Evolutionary conservation across 2,888 invertebrate genomes (phyloP), one percentile per base, ranked within the genome.

Genomic region (Eupithecia inturbata): DNA sequence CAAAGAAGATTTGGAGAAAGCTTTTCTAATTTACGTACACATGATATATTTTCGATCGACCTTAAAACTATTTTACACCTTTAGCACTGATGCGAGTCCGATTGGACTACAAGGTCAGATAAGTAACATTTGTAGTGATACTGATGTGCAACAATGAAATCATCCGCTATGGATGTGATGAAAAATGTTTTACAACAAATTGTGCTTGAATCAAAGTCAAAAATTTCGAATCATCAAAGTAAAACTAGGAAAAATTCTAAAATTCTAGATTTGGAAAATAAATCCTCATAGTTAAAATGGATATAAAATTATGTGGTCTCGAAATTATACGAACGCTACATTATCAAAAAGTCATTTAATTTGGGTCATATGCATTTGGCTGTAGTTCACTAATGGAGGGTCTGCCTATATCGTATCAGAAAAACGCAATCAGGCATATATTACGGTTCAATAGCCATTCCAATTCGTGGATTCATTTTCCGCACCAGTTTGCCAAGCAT

Each of bases 351-450:
- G 45, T 41, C 49, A 67, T 49, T 67, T 67, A 67, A 67, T 67
- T 66, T 41, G 66, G 66, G 66, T 39, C 66, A 41, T 36, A 22
- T 36, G 39, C n/a, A 39, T 36, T 64, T 33, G 22, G 36, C 33
- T 33, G 33, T 22, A 39, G 63, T 64, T 64, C 66, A 41, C 26
- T 41, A 39, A 36, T 41, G 6, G 22, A 41, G 26, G 39, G 39
- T 39, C n/a, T 39, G 33, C 19, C 33, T 33, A 36, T 36, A 64
- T 12, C 63, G 39, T 66, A 36, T 66, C 36, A 57, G 60, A 60
- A 68, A 68, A 68, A 66, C n/a, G 28, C 71, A 71, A 66, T 71
- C 66, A 67, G 66, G 70, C 64, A 64, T 49, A 39, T 64, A n/a
- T 60, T 57, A 39, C 39, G 41, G 57, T 41, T 67, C 28, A 71